phyloP scores from a whole-genome alignment of 35 echinoderm and acorn worm species.

The Diadema setosum region DNA sequence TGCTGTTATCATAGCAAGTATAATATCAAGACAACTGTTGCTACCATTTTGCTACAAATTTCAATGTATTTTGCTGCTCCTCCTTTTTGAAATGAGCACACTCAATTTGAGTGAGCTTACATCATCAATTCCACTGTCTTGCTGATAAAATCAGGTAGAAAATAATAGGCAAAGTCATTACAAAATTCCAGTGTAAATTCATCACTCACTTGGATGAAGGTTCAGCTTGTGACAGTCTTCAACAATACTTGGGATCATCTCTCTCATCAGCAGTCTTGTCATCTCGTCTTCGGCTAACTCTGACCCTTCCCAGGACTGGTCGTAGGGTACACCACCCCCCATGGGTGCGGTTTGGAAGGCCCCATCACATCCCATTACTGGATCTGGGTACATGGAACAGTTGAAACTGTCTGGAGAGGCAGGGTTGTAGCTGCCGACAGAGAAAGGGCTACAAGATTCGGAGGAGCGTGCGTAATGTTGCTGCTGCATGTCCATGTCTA shows the following conservation, averaged over 20 bases:
- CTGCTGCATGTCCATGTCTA: not conserved
- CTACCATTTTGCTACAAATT: no score
- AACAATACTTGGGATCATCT: not conserved
- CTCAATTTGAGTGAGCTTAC: no score
- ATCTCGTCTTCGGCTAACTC: not conserved
- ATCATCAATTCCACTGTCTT: no score
- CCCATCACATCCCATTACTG: not conserved
- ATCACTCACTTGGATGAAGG: not conserved
- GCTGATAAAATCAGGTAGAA: no score
- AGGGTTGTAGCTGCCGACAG: not conserved
- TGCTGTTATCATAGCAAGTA: no score
- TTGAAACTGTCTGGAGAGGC: not conserved
- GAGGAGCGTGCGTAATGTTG: not conserved
- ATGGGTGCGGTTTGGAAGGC: not conserved
- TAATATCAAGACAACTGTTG: no score
- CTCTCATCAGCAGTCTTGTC: not conserved
- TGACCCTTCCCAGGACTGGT: not conserved
- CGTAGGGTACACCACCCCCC: not conserved
- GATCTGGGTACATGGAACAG: not conserved
- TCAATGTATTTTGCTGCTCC: no score
- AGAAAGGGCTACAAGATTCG: not conserved
- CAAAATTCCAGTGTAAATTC: no score
- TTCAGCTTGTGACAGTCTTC: not conserved
- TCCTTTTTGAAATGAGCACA: no score
- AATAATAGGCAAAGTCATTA: no score